Evolutionary conservation across 2,888 invertebrate genomes (phyloP).

Genomic region (Agrotis exclamationis): DNA sequence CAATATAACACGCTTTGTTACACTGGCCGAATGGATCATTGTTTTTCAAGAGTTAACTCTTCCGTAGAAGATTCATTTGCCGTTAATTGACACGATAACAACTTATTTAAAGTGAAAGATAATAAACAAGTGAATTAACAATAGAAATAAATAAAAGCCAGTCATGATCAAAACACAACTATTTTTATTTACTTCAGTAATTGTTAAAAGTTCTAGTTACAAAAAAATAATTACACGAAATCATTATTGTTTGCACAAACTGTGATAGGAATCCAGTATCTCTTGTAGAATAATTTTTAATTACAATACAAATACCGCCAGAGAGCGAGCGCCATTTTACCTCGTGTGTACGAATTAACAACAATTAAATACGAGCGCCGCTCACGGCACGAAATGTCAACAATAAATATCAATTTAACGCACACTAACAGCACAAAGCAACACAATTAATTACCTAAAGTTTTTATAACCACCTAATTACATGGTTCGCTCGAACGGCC

Average conservation of each 20-base stretch:
- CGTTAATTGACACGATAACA: conserved; percentile 37
- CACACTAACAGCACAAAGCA: conserved; percentile 77
- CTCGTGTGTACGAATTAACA: conserved; percentile 64
- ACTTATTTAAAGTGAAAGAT: conserved; percentile 23
- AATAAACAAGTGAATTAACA: conserved; percentile 24
- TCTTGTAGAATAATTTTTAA: conserved; percentile 58
- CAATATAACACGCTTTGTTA: too few relatives aligned
- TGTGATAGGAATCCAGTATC: conserved; percentile 52
- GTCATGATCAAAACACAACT: conserved; percentile 16
- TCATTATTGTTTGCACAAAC: conserved; percentile 34
- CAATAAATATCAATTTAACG: conserved; percentile 87
- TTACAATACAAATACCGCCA: conserved; percentile 56
- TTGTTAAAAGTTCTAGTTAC: conserved; percentile 30
- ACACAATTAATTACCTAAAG: conserved; percentile 87
- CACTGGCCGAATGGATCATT: neutral
- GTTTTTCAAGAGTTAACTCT: conserved; percentile 12
- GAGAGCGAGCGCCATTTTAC: conserved; percentile 56
- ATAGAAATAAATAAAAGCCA: conserved; percentile 31
- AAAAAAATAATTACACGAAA: conserved; percentile 44
- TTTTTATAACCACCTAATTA: conserved; percentile 87
- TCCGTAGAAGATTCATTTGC: conserved; percentile 5
- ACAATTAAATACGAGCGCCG: conserved; percentile 76
- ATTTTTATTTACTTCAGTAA: conserved; percentile 38
- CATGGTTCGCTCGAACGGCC: conserved; percentile 80
- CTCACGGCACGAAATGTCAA: conserved; percentile 84